phyloP scores from a whole-genome alignment of 2,113 vertebrate species.

The zebrafish (Danio rerio) region GRCz12tu NC_133191.1:54201501-54202000 shows the following conservation, averaged over 20 bases:
- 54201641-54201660: background rate
- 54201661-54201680: slow-evolving; percentile 16
- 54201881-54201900: slow-evolving; percentile 58
- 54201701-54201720: slow-evolving; percentile 34
- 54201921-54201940: slow-evolving; percentile 64
- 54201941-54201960: slow-evolving; percentile 73
- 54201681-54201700: slow-evolving; percentile 28
- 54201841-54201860: slow-evolving; percentile 53
- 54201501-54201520: too few species aligned
- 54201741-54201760: slow-evolving; percentile 50
- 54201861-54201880: slow-evolving; percentile 65
- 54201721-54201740: slow-evolving; percentile 41
- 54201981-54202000: slow-evolving; percentile 65
- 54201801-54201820: slow-evolving; percentile 61
- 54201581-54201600: too few species aligned
- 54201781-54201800: slow-evolving; percentile 49
- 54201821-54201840: background rate
- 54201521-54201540: too few species aligned
- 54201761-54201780: slow-evolving; percentile 47
- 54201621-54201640: background rate
- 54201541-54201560: too few species aligned
- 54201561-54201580: too few species aligned
- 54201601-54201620: background rate
- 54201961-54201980: slow-evolving; percentile 52
- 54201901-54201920: slow-evolving; percentile 68